These are phyloP conservation scores for Cnemophilus loriae DNA, from an alignment of 2,113 vertebrate species.

Conservation along the genomic window DNA sequence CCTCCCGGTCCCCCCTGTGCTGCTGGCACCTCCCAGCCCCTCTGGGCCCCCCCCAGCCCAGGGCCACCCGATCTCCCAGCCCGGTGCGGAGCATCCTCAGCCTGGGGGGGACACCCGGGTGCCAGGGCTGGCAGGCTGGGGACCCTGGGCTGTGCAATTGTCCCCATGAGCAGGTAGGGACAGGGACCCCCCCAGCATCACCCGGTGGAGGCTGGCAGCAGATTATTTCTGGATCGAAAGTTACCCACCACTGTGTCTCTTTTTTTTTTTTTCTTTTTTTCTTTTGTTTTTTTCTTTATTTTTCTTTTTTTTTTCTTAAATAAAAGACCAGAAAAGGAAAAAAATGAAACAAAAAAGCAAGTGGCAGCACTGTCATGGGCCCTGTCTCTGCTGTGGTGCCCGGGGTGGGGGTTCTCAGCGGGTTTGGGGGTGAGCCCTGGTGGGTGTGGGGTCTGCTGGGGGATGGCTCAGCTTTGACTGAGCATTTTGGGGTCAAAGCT, in stretches of 20 bases:
- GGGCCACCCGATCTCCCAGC: not conserved
- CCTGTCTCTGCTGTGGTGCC: not conserved
- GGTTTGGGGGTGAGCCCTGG: not conserved
- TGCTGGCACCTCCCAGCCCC: not conserved
- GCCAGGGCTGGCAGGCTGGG: not conserved
- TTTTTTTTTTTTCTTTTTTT: not conserved
- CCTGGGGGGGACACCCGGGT: fast-evolving
- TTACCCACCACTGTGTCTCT: slow-evolving; percentile 71
- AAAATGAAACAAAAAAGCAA: not conserved
- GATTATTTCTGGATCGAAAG: not conserved
- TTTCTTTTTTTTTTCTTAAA: slow-evolving; percentile 60
- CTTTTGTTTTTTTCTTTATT: not conserved
- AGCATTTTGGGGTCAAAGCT: not conserved
- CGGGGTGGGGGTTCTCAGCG: fast-evolving
- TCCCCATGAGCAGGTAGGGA: not conserved
- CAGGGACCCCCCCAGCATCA: not conserved
- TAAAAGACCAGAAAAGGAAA: slow-evolving; percentile 49
- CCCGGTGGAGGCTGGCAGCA: not conserved
- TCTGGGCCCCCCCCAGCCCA: not conserved
- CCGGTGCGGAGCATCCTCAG: not conserved
- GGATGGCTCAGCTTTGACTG: not conserved
- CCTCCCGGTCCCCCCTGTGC: fast-evolving
- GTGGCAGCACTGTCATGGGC: not conserved
- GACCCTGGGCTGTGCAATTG: not conserved
- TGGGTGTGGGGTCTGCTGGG: not conserved